phyloP scores from a whole-genome alignment of 1,140 invertebrate genomes.

The Danaus plexippus region DNA sequence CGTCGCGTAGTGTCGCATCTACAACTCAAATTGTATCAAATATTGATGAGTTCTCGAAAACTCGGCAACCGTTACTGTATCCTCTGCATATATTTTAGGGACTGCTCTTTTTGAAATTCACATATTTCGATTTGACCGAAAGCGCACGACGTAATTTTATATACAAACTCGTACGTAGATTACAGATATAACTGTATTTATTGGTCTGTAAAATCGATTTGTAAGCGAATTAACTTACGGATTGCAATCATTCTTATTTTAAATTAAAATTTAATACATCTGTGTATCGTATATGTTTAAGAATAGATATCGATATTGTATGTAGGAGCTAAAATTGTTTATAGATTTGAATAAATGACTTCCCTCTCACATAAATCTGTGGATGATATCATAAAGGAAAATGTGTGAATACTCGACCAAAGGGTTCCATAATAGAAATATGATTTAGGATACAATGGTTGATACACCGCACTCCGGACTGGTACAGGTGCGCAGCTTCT shows the following conservation, averaged over 20 bases:
- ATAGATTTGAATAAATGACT: conserved; percentile 2
- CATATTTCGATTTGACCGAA: too few relatives aligned
- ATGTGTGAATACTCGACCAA: conserved; percentile 18
- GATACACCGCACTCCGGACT: conserved; percentile 6
- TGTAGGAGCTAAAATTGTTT: neutral
- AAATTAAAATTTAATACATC: too few relatives aligned
- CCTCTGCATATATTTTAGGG: conserved; percentile 33
- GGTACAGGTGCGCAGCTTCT: conserved; percentile 18
- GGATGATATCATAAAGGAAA: conserved; percentile 2
- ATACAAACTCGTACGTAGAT: too few relatives aligned
- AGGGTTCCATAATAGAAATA: conserved; percentile 27
- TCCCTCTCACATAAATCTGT: conserved; percentile 26
- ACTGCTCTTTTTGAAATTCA: conserved; percentile 7
- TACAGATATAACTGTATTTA: too few relatives aligned
- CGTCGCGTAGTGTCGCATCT: conserved; percentile 26
- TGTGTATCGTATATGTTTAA: too few relatives aligned
- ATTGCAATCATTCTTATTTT: too few relatives aligned
- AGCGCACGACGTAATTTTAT: too few relatives aligned
- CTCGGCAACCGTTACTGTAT: conserved; percentile 33
- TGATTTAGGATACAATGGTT: conserved; percentile 24
- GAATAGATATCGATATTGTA: too few relatives aligned
- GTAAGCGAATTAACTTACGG: too few relatives aligned
- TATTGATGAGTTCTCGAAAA: conserved; percentile 54
- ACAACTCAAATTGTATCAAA: conserved; percentile 44
- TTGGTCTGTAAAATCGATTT: too few relatives aligned